Evolutionary conservation across 2,888 invertebrate species (phyloP).

Genomic region (Metalampra italica): DNA sequence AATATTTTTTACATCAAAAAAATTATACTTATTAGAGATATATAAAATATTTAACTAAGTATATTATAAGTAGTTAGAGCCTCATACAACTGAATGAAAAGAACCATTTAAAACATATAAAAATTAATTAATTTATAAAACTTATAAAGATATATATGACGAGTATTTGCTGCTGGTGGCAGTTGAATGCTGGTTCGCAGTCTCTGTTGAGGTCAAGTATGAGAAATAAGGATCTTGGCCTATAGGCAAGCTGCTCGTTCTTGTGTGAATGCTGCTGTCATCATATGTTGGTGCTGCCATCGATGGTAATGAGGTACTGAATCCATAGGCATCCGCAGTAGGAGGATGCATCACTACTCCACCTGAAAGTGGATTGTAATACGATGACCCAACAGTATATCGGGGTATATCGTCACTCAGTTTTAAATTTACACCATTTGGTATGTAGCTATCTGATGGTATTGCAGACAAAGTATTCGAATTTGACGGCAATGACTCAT

Average conservation of each 20-base stretch:
- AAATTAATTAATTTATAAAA: too few species aligned
- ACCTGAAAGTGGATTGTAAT: conserved; percentile 51
- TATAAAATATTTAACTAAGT: too few species aligned
- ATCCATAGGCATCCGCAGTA: conserved; percentile 51
- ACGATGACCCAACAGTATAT: conserved; percentile 45
- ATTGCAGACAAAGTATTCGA: conserved; percentile 49
- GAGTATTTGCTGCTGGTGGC: conserved; percentile 51
- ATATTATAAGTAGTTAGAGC: too few species aligned
- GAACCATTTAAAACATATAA: too few species aligned
- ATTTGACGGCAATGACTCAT: conserved; percentile 67
- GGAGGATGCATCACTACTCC: conserved; percentile 51
- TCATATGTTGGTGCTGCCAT: conserved; percentile 55
- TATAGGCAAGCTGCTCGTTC: conserved; percentile 39
- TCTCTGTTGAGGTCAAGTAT: conserved; percentile 48
- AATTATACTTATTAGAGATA: too few species aligned
- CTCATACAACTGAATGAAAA: too few species aligned
- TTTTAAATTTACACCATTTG: conserved; percentile 63
- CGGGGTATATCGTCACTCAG: conserved; percentile 58
- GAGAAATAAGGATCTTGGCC: conserved; percentile 60
- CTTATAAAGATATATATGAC: conserved; percentile 61
- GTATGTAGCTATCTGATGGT: conserved; percentile 61
- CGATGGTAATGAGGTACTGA: conserved; percentile 35
- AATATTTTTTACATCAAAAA: too few species aligned
- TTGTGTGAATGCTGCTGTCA: conserved; percentile 43
- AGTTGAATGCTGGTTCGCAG: conserved; percentile 39